Conservation (phyloP, 92 coral and sea anemone genomes). For the Parazoanthus darwini region DNA sequence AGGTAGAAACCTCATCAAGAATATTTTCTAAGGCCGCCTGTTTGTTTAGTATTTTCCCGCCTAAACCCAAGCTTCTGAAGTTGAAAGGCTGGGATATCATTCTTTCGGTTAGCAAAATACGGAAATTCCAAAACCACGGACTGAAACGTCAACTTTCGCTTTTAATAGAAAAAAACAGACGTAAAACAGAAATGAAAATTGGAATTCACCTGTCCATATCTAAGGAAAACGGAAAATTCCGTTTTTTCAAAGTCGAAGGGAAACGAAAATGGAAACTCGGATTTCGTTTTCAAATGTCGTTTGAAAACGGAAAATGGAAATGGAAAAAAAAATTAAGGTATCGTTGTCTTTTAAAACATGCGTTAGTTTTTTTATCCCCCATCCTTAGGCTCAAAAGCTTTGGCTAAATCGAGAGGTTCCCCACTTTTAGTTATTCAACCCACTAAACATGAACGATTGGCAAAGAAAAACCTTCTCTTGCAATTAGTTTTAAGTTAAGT, state of each 20-base stretch:
- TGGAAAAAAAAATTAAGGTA: background rate
- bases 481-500: no score
- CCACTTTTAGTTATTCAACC: no score
- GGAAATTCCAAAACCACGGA: slow-evolving; percentile 11
- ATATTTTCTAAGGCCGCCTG: slow-evolving; percentile 31
- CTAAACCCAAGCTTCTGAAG: background rate
- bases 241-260: background rate
- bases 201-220: background rate
- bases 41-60: background rate
- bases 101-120: background rate
- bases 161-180: background rate
- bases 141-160: background rate
- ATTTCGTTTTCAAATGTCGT: background rate
- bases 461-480: no score
- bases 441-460: no score
- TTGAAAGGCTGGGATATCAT: background rate
- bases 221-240: background rate
- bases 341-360: no score
- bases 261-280: background rate
- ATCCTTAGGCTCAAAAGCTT: no score
- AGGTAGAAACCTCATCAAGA: slow-evolving; percentile 31
- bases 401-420: no score
- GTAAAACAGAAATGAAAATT: background rate
- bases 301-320: background rate
- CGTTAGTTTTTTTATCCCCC: no score